Evolutionary conservation across 1,140 invertebrate genomes (phyloP), one percentile per base, ranked within the genome.

Genomic region (Archivesica marissinica): DNA sequence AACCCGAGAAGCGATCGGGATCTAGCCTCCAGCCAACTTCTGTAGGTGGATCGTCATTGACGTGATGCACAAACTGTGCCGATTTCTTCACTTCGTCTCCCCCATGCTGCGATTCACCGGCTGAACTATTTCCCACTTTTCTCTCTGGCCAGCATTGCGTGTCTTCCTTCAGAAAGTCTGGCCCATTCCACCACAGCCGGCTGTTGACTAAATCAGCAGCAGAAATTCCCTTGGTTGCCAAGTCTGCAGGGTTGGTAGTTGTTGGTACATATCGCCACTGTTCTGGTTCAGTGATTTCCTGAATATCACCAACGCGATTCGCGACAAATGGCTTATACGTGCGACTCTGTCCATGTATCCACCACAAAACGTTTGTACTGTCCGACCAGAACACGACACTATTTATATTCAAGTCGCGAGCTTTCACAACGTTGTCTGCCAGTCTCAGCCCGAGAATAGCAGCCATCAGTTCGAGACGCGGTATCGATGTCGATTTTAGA

Each of bases 211-310:
- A 20, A 4, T 76, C 28, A n/a, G 4, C 20, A 6, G 33, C 25
- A 54, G 15, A n/a, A 44, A 28, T 25, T 13, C 35, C 30, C 25
- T 28, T 41, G 4, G 33, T 28, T 13, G 30, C 30, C 3, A 72
- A 13, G 47, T 72, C 68, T 11, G 68, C 72, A 9, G 59, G 11
- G 41, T 70, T 70, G 2, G 50, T 28, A 15, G 20, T 23, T 0
- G 61, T 70, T 25, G 28, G 78, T 9, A 66, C 39, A 30, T 81
- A 70, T 33, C 64, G 64, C 78, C 78, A 81, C 41, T 50, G 44
- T 15, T 38, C 38, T 54, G 61, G 61, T 38, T 39, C 15, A 35
- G 78, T 70, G 17, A 13, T 15, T 54, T 7, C 54, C 15, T 68
- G 64, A 7, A 50, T 76, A 20, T 76, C 47, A 7, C 44, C 72